phyloP scores from a whole-genome alignment of 2,797 vertebrate genomes.

The Myotis pilosus region DNA sequence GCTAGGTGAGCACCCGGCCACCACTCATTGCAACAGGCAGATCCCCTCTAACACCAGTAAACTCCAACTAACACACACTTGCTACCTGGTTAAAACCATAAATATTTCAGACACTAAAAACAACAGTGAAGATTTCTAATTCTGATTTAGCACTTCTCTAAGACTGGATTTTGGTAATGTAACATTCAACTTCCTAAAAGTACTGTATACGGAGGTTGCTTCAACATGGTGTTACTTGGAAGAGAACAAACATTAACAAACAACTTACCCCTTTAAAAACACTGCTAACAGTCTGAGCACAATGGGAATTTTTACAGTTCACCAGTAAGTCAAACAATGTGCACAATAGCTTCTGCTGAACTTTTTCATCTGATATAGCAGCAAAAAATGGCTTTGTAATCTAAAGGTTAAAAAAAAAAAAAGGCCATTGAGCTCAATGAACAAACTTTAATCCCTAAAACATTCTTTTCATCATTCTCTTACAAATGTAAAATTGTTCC shows the following conservation, averaged over 20 bases:
- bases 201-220: neutral
- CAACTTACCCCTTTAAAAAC: slow-evolving; percentile 93
- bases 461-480: neutral
- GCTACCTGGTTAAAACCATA: neutral
- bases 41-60: neutral
- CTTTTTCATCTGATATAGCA: slow-evolving; percentile 85
- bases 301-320: slow-evolving; percentile 84
- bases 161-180: neutral
- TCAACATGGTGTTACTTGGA: neutral
- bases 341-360: slow-evolving; percentile 91
- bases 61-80: neutral
- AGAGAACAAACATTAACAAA: neutral
- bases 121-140: neutral
- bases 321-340: slow-evolving; percentile 91
- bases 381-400: slow-evolving; percentile 93
- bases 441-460: neutral
- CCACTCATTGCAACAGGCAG: neutral
- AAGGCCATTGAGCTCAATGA: neutral
- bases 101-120: neutral
- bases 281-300: slow-evolving; percentile 87
- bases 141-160: neutral
- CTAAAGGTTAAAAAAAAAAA: slow-evolving; percentile 80
- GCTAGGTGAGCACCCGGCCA: neutral
- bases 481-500: neutral
- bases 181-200: neutral